Conservation (phyloP, 2,888 invertebrate species). For the Eupeodes luniger region DNA sequence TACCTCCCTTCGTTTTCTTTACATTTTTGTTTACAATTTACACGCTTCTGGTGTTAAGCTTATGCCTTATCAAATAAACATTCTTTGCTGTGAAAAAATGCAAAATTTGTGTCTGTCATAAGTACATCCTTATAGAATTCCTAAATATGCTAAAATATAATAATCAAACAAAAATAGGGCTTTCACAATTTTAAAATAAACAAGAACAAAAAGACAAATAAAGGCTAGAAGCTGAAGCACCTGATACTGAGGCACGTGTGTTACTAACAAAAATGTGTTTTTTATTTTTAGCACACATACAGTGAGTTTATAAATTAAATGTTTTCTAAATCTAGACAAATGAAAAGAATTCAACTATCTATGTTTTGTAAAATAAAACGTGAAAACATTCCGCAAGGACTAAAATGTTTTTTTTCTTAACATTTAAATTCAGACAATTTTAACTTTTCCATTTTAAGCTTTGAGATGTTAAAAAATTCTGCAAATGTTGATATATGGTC, state of each 20-base stretch:
- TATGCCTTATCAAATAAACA: slow-evolving; percentile 57
- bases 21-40: too few species aligned
- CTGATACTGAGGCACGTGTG: slow-evolving; percentile 43
- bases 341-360: too few species aligned
- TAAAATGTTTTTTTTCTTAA: too few species aligned
- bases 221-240: slow-evolving; percentile 51
- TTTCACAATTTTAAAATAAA: slow-evolving; percentile 2
- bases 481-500: too few species aligned
- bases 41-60: slow-evolving; percentile 14
- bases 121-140: slow-evolving; percentile 32
- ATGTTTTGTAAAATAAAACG: too few species aligned
- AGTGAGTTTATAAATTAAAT: too few species aligned
- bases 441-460: too few species aligned
- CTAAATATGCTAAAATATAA: slow-evolving; percentile 18
- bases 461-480: too few species aligned
- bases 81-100: slow-evolving; percentile 48
- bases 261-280: slow-evolving; percentile 31
- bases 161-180: not conserved
- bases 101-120: slow-evolving; percentile 71
- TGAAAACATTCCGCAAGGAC: too few species aligned
- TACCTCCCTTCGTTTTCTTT: too few species aligned
- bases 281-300: not conserved
- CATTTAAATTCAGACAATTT: too few species aligned
- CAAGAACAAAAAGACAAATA: slow-evolving; percentile 19
- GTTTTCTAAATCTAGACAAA: too few species aligned